These are phyloP conservation scores for Apis mellifera DNA, from an alignment of 1,140 invertebrate species.

Conservation along the genomic window Amel_HAv3.1 CM009931.2:7494501-7495000, in stretches of 20 bases:
- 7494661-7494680: slow-evolving; percentile 61
- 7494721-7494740: slow-evolving; percentile 74
- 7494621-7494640: not conserved
- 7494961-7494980: slow-evolving; percentile 55
- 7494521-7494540: no score
- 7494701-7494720: slow-evolving; percentile 68
- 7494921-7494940: slow-evolving; percentile 73
- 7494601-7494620: not conserved
- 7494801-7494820: slow-evolving; percentile 55
- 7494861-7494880: slow-evolving; percentile 47
- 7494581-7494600: not conserved
- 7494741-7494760: slow-evolving; percentile 80
- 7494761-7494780: slow-evolving; percentile 49
- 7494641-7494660: no score
- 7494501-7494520: no score
- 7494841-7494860: slow-evolving; percentile 58
- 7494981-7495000: slow-evolving; percentile 65
- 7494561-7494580: not conserved
- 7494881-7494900: not conserved
- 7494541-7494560: no score
- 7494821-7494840: slow-evolving; percentile 54
- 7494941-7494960: slow-evolving; percentile 72
- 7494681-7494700: not conserved
- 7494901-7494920: slow-evolving; percentile 75
- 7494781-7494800: slow-evolving; percentile 32